A percentile compares a stretch with the other conserved stretches of the same genome.
These are phyloP conservation scores for Linnaemya vulpina DNA, from an alignment of 2,888 invertebrate species.

Conservation along the genomic window DNA sequence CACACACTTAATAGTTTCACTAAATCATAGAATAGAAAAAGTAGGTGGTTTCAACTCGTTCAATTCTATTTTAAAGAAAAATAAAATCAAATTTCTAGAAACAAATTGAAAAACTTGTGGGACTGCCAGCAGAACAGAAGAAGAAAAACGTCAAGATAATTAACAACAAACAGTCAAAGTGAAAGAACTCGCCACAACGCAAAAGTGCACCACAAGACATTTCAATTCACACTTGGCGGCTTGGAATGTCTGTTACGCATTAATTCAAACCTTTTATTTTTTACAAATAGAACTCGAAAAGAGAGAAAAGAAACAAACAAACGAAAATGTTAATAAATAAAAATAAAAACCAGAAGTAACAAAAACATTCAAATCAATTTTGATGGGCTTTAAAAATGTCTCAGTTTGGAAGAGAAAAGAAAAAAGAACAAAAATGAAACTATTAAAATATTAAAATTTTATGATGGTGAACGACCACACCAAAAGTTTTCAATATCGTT, in stretches of 20 bases:
- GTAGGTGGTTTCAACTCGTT: slow-evolving; percentile 37
- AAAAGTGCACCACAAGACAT: slow-evolving; percentile 61
- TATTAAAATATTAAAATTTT: slow-evolving; percentile 1
- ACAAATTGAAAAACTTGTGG: not conserved
- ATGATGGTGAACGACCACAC: slow-evolving; percentile 55
- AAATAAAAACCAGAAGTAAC: slow-evolving; percentile 38
- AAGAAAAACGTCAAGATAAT: not conserved
- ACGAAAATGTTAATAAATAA: not conserved
- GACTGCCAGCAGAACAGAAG: slow-evolving; percentile 4
- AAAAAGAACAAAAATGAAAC: not conserved
- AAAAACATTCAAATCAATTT: slow-evolving; percentile 29
- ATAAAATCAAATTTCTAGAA: slow-evolving; percentile 7
- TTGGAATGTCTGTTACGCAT: slow-evolving; percentile 63
- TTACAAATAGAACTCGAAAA: slow-evolving; percentile 12
- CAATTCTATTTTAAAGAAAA: slow-evolving; percentile 32
- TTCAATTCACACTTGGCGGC: slow-evolving; percentile 71
- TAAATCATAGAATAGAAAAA: not conserved
- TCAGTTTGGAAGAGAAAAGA: slow-evolving; percentile 11
- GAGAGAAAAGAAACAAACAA: slow-evolving; percentile 20
- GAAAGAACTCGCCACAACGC: slow-evolving; percentile 21
- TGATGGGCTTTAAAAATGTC: not conserved
- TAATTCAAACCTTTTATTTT: slow-evolving; percentile 51
- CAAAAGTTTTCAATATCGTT: slow-evolving; percentile 46
- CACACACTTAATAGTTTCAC: slow-evolving; percentile 11
- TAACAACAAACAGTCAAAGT: not conserved